Base-by-base conservation (phyloP, 2,888 invertebrate species). In the Acanthacorydalis orientalis region DNA sequence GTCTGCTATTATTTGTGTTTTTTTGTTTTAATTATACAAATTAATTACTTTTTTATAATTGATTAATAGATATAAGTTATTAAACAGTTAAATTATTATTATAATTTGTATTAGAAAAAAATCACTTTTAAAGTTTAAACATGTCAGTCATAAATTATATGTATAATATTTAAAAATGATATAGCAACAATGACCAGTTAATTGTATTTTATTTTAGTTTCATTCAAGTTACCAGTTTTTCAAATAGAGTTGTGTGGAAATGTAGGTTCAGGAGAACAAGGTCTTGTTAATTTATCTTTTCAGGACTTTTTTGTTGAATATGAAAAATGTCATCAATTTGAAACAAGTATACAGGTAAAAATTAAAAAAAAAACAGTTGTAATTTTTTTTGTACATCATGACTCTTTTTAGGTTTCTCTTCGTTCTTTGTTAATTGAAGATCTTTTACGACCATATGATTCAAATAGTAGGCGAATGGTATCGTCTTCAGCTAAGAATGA, bases 371-470 rank as follows among this genome's bases (percentile, higher is more conserved):
- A 15, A 23, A 41, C 15, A 23, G 10, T 14, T 14, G 11, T 47
- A 34, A 31, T 43, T 1, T 38, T 31, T 23, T 14, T 40, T 44
- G 43, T 32, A 46, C 37, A 44, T 16, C 39, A 32, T 31, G 8
- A 41, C 6, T 41, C 12, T 46, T 53, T 56, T 14, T 55, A 80
- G 74, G 80, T 89, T 11, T 81, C 87, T 0, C 68, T 95, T 7
- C 78, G 86, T 53, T 88, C 92, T 0, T 75, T 95, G 16, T 73
- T 85, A 4, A 88, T 95, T 84, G 92, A 93, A 63, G 93, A 95
- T 67, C 71, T 93, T 4, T 74, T 86, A 7, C 81, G 84, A 58
- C 77, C 82, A 2, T 73, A 77, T 15, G 82, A 82, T 40, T 85
- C 88, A 0, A 80, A 80, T 55, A 85, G 89, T 65, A 77, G 91